Conservation (phyloP, 1,140 invertebrate species). For the Brachionus paranguensis region DNA sequence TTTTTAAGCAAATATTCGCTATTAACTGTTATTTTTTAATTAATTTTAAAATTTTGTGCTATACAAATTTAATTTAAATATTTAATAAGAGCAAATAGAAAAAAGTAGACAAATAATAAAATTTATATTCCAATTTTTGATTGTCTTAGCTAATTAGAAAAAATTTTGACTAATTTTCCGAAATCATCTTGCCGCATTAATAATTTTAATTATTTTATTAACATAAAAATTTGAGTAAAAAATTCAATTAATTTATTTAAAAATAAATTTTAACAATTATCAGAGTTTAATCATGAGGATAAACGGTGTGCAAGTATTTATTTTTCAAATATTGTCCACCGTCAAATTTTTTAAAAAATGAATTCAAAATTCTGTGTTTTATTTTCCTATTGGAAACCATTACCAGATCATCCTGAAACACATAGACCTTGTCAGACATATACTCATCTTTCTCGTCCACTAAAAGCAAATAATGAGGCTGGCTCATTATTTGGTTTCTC, state of each 20-base stretch:
- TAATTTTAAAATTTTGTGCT: too few relatives aligned
- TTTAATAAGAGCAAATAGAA: too few relatives aligned
- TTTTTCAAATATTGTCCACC: constrained; percentile 25
- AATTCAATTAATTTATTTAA: neutral
- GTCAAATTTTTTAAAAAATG: neutral
- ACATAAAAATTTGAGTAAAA: neutral
- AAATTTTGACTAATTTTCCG: too few relatives aligned
- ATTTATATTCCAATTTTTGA: too few relatives aligned
- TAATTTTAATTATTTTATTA: neutral
- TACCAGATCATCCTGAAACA: constrained; percentile 18
- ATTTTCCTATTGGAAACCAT: neutral
- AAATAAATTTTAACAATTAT: neutral
- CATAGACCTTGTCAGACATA: neutral
- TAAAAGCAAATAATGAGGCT: constrained; percentile 26
- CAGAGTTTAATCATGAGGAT: constrained; percentile 22
- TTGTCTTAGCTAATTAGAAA: too few relatives aligned
- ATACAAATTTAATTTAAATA: too few relatives aligned
- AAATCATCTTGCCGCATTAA: neutral
- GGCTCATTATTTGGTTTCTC: constrained; percentile 6
- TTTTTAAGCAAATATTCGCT: too few relatives aligned
- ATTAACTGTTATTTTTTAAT: too few relatives aligned
- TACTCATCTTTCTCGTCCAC: constrained; percentile 7
- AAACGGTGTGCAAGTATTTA: constrained; percentile 26
- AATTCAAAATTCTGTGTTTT: constrained; percentile 1
- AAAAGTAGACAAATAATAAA: too few relatives aligned